phyloP scores from a whole-genome alignment of 2,113 vertebrate genomes.

The Laticauda laticaudata region DNA sequence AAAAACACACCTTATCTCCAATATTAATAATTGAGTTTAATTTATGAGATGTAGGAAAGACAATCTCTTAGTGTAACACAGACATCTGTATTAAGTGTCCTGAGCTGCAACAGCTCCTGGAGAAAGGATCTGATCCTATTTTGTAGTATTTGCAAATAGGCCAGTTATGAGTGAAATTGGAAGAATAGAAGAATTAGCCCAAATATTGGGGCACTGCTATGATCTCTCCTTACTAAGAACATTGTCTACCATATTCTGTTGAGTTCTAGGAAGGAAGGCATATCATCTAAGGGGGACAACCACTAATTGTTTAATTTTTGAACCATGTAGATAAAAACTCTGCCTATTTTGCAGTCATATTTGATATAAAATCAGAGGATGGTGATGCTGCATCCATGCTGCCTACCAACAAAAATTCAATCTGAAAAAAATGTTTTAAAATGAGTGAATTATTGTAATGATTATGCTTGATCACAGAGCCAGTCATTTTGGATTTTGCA shows the following conservation, averaged over 20 bases:
- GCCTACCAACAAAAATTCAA: not conserved
- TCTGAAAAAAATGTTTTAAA: not conserved
- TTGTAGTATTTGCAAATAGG: not conserved
- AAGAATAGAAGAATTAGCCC: not conserved
- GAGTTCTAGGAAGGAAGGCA: not conserved
- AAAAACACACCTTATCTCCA: not conserved
- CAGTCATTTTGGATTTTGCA: no score
- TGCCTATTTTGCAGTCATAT: not conserved
- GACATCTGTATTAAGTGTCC: not conserved
- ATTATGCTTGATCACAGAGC: not conserved
- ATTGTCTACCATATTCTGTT: not conserved
- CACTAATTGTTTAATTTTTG: not conserved
- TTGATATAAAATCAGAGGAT: not conserved
- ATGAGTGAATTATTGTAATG: not conserved
- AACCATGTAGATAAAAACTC: not conserved
- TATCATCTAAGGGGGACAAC: not conserved
- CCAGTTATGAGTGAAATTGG: not conserved
- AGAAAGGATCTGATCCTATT: not conserved
- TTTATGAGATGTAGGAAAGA: not conserved
- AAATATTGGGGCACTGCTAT: not conserved
- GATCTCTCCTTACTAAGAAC: not conserved
- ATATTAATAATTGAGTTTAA: not conserved
- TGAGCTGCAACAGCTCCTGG: not conserved
- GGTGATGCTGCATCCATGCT: not conserved
- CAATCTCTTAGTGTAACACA: not conserved